Evolutionary conservation across 1,140 invertebrate genomes (phyloP).

Genomic region (Ceratina australensis): DNA sequence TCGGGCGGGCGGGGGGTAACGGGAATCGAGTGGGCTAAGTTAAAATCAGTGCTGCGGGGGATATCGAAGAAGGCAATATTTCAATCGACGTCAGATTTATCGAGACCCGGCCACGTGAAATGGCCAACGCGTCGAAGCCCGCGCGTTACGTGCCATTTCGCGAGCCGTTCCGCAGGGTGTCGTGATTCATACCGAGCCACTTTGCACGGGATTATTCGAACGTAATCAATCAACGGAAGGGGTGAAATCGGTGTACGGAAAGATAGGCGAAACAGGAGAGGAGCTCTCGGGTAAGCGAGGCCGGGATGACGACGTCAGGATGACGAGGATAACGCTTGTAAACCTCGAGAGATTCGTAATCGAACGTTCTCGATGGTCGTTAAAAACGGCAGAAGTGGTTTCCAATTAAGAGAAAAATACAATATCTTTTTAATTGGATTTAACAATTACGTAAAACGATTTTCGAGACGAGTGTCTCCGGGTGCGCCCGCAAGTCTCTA

Average conservation of each 20-base stretch:
- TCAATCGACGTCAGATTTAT: slow-evolving; percentile 66
- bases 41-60: slow-evolving; percentile 58
- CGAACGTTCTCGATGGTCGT: too few relatives aligned
- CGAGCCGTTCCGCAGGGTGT: too few relatives aligned
- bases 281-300: neutral
- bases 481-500: slow-evolving; percentile 1
- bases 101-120: slow-evolving; percentile 59
- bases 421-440: too few relatives aligned
- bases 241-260: neutral
- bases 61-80: slow-evolving; percentile 66
- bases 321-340: too few relatives aligned
- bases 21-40: slow-evolving; percentile 24
- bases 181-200: neutral
- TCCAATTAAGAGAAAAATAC: too few relatives aligned
- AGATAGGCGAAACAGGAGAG: neutral
- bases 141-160: slow-evolving; percentile 44
- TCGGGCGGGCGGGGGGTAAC: neutral
- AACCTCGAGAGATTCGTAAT: too few relatives aligned
- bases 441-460: too few relatives aligned
- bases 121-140: slow-evolving; percentile 49
- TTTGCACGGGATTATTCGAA: slow-evolving; percentile 1
- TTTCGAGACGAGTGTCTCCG: too few relatives aligned
- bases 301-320: too few relatives aligned
- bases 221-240: neutral
- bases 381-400: too few relatives aligned